Percentiles rank a stretch among this genome's conserved stretches.
These are phyloP conservation scores for Microctenopoma stevenorrisi DNA, from an alignment of 2,797 vertebrate species.

Conservation along the genomic window DNA sequence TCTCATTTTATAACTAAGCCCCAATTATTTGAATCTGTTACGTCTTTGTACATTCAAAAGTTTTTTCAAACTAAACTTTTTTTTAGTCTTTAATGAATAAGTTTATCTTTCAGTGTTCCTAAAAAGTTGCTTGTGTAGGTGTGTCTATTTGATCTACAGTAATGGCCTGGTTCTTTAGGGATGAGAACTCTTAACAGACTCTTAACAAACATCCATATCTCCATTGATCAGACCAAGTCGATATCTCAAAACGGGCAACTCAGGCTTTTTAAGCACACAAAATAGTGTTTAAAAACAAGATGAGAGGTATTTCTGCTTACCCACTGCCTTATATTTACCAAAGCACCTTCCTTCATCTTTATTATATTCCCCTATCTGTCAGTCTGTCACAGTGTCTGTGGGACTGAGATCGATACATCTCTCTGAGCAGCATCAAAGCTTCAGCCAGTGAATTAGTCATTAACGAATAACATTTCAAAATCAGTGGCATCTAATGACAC, in stretches of 20 bases:
- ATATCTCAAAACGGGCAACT: constrained; percentile 41
- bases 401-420: constrained; percentile 63
- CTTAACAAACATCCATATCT: constrained; percentile 39
- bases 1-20: no score
- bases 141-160: constrained; percentile 47
- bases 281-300: constrained; percentile 31
- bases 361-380: not conserved
- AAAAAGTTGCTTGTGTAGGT: not conserved
- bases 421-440: constrained; percentile 76
- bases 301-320: constrained; percentile 21
- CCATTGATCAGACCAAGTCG: constrained; percentile 50
- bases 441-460: constrained; percentile 70
- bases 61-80: no score
- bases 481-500: constrained; percentile 8
- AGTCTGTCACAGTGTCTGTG: constrained; percentile 19
- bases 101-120: not conserved
- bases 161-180: constrained; percentile 35
- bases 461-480: constrained; percentile 55
- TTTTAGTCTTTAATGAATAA: no score
- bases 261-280: constrained; percentile 29
- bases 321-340: constrained; percentile 5
- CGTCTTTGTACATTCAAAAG: no score
- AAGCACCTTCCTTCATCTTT: constrained; percentile 9
- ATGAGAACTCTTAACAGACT: constrained; percentile 24
- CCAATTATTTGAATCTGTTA: no score